phyloP scores from a whole-genome alignment of 2,797 vertebrate genomes.

The Poliocrania exsul region DNA sequence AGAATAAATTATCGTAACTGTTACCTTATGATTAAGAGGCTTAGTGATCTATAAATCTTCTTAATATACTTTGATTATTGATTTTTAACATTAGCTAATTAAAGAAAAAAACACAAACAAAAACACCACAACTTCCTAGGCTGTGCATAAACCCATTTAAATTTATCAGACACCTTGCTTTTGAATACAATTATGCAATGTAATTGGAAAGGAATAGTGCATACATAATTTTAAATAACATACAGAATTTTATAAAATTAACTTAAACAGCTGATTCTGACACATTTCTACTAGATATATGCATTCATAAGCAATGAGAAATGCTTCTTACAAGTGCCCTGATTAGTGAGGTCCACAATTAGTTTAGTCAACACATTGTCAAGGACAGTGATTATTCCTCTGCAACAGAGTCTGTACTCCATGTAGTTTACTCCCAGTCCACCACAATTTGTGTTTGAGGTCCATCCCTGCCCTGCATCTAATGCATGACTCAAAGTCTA shows the following conservation, averaged over 20 bases:
- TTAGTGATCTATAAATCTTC: not conserved
- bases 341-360: not conserved
- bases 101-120: not conserved
- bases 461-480: not conserved
- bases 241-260: not conserved
- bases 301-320: not conserved
- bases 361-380: not conserved
- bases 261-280: not conserved
- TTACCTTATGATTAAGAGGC: not conserved
- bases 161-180: not conserved
- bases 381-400: not conserved
- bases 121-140: not conserved
- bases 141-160: not conserved
- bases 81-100: not conserved
- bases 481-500: not conserved
- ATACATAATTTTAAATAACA: not conserved
- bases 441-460: not conserved
- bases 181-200: not conserved
- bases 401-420: not conserved
- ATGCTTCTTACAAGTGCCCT: not conserved
- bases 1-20: not conserved
- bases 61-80: not conserved
- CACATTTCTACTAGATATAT: not conserved
- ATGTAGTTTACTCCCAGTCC: not conserved
- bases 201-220: not conserved